phyloP scores from a whole-genome alignment of 1,140 invertebrate genomes.

The Listronotus bonariensis region DNA sequence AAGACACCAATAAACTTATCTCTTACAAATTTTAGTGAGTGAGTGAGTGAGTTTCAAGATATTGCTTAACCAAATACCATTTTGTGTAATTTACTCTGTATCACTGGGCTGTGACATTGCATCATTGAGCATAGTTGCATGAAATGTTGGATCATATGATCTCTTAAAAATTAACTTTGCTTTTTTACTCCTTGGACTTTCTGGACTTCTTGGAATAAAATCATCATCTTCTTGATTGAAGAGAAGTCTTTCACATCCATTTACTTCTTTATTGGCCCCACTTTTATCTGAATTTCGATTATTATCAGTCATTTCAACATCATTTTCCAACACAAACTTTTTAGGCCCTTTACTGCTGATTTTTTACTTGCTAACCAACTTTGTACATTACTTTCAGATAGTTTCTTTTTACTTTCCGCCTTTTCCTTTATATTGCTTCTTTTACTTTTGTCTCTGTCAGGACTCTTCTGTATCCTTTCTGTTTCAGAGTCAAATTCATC shows the following conservation, averaged over 20 bases:
- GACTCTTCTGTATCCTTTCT: constrained; percentile 17
- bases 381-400: neutral
- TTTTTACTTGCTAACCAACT: constrained; percentile 7
- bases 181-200: constrained; percentile 46
- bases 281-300: neutral
- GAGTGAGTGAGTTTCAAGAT: too few relatives aligned
- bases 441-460: constrained; percentile 4
- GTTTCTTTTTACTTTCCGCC: constrained; percentile 12
- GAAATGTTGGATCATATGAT: constrained; percentile 49
- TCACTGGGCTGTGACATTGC: constrained; percentile 45
- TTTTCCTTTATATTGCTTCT: constrained; percentile 21
- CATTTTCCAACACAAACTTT: constrained; percentile 14
- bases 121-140: constrained; percentile 34
- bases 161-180: constrained; percentile 46
- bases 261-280: neutral
- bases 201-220: constrained; percentile 38
- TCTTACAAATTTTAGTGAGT: too few relatives aligned
- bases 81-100: constrained; percentile 38
- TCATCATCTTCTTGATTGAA: constrained; percentile 7
- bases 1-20: too few relatives aligned
- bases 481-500: constrained; percentile 36
- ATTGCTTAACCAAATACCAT: neutral
- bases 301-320: constrained; percentile 10
- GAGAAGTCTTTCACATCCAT: too few relatives aligned
- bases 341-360: constrained; percentile 9